Evolutionary conservation across 2,797 vertebrate species (phyloP).

Genomic region (Orientallactaga sibirica): DNA sequence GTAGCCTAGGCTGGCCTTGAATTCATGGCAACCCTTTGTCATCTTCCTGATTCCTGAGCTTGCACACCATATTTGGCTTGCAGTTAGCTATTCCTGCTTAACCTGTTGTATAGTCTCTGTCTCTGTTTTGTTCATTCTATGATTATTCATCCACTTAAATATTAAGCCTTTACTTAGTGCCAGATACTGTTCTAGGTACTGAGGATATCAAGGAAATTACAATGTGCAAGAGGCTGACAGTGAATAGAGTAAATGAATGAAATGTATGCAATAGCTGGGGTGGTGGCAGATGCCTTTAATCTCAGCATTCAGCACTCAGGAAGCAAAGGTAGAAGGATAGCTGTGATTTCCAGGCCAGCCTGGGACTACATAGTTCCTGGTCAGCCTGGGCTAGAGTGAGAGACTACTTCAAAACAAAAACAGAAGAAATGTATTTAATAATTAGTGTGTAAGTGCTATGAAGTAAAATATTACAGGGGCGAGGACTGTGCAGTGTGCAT

Average conservation of each 20-base stretch:
- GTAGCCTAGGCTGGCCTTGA: not conserved
- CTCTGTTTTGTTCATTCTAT: constrained; percentile 22
- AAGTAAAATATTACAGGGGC: constrained; percentile 43
- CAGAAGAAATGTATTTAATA: too few relatives aligned
- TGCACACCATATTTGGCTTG: not conserved
- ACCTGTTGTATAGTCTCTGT: not conserved
- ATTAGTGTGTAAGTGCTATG: not conserved
- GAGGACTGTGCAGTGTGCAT: not conserved
- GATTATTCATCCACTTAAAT: constrained; percentile 35
- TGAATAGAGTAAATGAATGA: not conserved
- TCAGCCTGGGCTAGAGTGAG: too few relatives aligned
- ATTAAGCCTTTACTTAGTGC: not conserved
- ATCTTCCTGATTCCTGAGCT: not conserved
- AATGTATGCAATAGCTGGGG: not conserved
- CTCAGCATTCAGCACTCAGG: too few relatives aligned
- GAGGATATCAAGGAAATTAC: not conserved
- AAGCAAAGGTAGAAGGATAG: too few relatives aligned
- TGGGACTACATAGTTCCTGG: too few relatives aligned
- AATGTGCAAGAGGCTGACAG: not conserved
- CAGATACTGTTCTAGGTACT: constrained; percentile 28
- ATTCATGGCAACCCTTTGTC: not conserved
- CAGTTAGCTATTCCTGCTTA: constrained; percentile 11
- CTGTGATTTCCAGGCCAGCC: too few relatives aligned
- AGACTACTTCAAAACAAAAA: too few relatives aligned
- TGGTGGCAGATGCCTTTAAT: too few relatives aligned